A percentile compares a stretch with the other conserved stretches of the same genome.
Conservation (phyloP, 2,797 vertebrate species). For the Hydrolagus colliei region DNA sequence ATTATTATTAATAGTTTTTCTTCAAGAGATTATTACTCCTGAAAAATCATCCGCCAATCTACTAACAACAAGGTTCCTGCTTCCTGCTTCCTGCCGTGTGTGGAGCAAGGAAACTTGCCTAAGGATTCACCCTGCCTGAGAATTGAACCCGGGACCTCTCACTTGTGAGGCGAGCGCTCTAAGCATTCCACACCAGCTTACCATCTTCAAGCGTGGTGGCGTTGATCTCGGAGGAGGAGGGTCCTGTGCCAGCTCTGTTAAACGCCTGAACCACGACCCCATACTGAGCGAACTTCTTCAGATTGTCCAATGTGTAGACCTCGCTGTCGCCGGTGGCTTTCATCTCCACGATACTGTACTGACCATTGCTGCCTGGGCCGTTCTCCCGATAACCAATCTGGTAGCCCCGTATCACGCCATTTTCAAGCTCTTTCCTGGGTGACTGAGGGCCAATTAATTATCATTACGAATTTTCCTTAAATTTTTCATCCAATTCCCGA, state of each 20-base stretch:
- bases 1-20: no score
- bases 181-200: conserved; percentile 44
- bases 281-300: conserved; percentile 95
- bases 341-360: conserved; percentile 98
- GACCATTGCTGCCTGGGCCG: conserved; percentile 89
- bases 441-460: conserved; percentile 56
- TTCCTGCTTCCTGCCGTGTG: no score
- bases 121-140: no score
- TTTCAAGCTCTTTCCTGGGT: conserved; percentile 91
- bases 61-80: no score
- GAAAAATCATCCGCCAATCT: no score
- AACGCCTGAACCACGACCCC: conserved; percentile 96
- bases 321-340: conserved; percentile 93
- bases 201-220: conserved; percentile 92
- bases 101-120: no score
- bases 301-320: conserved; percentile 92
- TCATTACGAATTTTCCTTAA: no score
- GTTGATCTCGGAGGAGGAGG: conserved; percentile 95
- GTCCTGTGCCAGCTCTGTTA: conserved; percentile 88
- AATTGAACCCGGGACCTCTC: no score
- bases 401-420: conserved; percentile 91
- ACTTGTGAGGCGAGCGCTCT: no score
- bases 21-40: no score
- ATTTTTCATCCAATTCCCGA: no score
- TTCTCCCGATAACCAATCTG: conserved; percentile 96